These are phyloP conservation scores for Babyrousa celebensis DNA, from an alignment of 2,797 vertebrate species.

Conservation along the genomic window DNA sequence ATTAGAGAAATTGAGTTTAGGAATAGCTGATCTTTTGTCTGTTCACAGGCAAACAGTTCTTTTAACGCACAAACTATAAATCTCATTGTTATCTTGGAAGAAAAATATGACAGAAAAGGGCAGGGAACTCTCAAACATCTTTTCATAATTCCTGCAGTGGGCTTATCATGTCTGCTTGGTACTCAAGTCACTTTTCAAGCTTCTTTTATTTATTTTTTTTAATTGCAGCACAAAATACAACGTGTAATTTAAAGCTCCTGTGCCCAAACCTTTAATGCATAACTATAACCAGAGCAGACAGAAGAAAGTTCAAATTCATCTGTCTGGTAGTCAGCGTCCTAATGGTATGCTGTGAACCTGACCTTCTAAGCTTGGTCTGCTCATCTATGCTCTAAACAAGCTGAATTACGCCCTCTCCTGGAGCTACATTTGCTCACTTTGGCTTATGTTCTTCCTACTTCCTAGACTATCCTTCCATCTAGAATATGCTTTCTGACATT, in stretches of 20 bases:
- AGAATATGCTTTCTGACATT: slow-evolving; percentile 35
- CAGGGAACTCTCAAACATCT: not conserved
- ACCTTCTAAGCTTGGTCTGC: not conserved
- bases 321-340: not conserved
- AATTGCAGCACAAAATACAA: not conserved
- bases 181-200: not conserved
- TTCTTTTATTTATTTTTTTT: not conserved
- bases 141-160: not conserved
- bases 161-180: not conserved
- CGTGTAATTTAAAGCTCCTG: not conserved
- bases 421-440: not conserved
- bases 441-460: not conserved
- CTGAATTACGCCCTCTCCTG: not conserved
- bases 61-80: not conserved
- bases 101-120: slow-evolving; percentile 18
- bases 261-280: not conserved
- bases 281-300: not conserved
- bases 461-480: not conserved
- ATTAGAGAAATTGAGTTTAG: not conserved
- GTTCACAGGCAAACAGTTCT: slow-evolving; percentile 2
- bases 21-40: slow-evolving; percentile 39
- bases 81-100: not conserved
- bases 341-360: not conserved
- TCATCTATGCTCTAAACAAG: not conserved
- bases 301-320: not conserved